These are phyloP conservation scores for Lagorchestes hirsutus DNA, from an alignment of 2,797 vertebrate genomes.

Conservation along the genomic window DNA sequence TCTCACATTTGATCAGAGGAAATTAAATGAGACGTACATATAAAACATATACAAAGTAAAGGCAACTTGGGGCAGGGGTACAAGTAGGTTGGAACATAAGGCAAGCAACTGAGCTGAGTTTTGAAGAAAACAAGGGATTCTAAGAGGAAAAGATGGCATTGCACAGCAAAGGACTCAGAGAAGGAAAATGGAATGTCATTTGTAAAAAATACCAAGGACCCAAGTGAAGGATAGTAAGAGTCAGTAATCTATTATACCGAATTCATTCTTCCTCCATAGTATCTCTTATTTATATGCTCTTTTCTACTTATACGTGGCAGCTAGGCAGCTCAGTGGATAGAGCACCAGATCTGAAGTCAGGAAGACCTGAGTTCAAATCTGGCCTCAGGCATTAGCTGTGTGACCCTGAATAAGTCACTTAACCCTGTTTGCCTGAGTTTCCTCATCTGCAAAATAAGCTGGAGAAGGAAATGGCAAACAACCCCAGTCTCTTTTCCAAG, in stretches of 20 bases:
- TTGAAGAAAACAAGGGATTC: background rate
- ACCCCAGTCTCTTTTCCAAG: no score
- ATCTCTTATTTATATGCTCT: no score
- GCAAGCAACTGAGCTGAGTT: background rate
- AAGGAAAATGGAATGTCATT: background rate
- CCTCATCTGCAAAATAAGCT: no score
- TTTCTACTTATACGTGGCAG: no score
- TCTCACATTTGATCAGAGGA: background rate
- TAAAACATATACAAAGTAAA: background rate
- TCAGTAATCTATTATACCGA: background rate
- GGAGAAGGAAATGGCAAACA: no score
- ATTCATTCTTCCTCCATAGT: no score
- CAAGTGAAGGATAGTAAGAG: background rate
- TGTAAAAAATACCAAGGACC: background rate
- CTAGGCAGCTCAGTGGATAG: no score
- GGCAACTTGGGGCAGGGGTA: background rate
- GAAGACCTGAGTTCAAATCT: no score
- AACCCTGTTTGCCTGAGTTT: no score
- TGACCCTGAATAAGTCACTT: no score
- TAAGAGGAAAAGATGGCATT: background rate
- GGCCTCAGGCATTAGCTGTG: no score
- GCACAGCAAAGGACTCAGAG: background rate
- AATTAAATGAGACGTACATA: background rate
- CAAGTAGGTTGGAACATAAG: accelerated
- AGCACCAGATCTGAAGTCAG: no score